Evolutionary conservation across 2,797 vertebrate species (phyloP).

Genomic region (Botia almorhae): DNA sequence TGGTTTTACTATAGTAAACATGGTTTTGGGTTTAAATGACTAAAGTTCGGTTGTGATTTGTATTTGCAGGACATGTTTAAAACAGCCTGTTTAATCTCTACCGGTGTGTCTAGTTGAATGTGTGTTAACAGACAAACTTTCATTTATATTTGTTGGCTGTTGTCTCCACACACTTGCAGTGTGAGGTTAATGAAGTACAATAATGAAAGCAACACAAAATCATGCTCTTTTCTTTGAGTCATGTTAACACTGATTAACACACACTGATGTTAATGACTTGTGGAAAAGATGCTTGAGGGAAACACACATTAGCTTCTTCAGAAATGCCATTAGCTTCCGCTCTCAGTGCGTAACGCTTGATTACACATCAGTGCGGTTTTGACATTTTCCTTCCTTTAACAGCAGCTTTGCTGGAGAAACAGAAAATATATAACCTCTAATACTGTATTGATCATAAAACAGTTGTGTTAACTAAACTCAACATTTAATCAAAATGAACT

Average conservation of each 20-base stretch:
- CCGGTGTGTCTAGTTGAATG: not conserved
- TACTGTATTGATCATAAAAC: not conserved
- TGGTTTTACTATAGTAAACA: too few species aligned
- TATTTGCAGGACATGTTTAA: not conserved
- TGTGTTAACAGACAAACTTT: not conserved
- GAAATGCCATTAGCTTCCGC: constrained; percentile 61
- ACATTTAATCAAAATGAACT: not conserved
- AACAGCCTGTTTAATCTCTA: not conserved
- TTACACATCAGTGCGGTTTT: constrained; percentile 19
- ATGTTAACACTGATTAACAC: constrained; percentile 65
- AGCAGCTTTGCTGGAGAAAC: too few species aligned
- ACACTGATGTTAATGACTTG: constrained; percentile 63
- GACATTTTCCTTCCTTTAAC: not conserved
- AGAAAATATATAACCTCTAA: not conserved
- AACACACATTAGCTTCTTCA: constrained; percentile 68
- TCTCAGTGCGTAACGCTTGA: constrained; percentile 57
- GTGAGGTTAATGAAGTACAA: not conserved
- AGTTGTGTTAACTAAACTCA: not conserved
- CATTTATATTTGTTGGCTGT: not conserved
- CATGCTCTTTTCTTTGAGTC: constrained; percentile 59
- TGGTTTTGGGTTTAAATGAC: too few species aligned
- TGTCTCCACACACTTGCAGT: not conserved
- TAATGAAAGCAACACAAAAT: constrained; percentile 55
- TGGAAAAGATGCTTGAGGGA: constrained; percentile 64
- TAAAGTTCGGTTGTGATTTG: not conserved